These are phyloP conservation scores for Chiloscyllium punctatum DNA, from an alignment of 2,797 vertebrate species.

Conservation along the genomic window DNA sequence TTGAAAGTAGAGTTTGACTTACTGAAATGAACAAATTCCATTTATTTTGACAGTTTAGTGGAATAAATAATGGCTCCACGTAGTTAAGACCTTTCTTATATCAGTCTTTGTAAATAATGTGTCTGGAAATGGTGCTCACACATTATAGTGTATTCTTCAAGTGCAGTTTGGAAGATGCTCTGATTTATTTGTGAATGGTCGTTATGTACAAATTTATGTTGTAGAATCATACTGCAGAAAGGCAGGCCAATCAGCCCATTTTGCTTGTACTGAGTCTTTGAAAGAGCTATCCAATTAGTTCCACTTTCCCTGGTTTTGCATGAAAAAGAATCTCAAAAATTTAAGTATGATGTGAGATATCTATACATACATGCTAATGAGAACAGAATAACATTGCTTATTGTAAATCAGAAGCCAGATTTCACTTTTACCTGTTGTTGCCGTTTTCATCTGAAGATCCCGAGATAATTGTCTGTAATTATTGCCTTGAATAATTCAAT, in stretches of 20 bases:
- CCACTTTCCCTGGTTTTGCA: neutral
- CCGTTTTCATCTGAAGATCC: neutral
- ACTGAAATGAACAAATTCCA: conserved; percentile 1
- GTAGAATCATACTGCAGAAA: neutral
- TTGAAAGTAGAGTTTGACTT: neutral
- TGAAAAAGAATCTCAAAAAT: neutral
- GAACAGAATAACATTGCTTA: neutral
- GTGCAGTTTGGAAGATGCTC: neutral
- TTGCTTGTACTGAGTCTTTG: neutral
- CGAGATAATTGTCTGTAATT: neutral
- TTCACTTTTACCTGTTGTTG: neutral
- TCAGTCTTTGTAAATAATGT: neutral
- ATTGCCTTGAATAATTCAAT: neutral
- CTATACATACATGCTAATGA: neutral
- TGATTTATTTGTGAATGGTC: neutral
- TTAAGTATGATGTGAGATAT: neutral
- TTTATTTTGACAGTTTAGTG: conserved; percentile 1
- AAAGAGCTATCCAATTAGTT: neutral
- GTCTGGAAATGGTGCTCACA: neutral
- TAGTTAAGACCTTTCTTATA: neutral
- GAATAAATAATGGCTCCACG: neutral
- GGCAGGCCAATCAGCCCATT: neutral
- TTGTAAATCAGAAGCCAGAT: neutral
- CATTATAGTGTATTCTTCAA: neutral
- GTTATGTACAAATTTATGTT: neutral